Evolutionary conservation across 2,113 vertebrate species (phyloP).

Genomic region (Daboia siamensis): DNA sequence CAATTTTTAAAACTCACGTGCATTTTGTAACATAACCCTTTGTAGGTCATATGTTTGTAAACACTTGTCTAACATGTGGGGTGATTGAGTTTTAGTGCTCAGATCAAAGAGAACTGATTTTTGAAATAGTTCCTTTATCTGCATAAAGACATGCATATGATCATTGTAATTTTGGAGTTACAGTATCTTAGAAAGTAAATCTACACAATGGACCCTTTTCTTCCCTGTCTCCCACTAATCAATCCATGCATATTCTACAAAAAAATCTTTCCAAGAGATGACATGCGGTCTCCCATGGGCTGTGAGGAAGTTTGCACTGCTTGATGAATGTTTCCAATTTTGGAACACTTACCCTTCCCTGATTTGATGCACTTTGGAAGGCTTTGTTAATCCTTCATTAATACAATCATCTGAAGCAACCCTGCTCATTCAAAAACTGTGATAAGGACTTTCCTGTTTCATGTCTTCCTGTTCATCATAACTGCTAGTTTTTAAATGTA

Average conservation of each 20-base stretch:
- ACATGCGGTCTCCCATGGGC: not conserved
- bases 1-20: not conserved
- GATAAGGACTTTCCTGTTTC: not conserved
- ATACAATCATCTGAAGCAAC: not conserved
- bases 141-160: not conserved
- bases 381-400: not conserved
- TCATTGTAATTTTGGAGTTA: not conserved
- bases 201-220: not conserved
- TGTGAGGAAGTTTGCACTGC: not conserved
- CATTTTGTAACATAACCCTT: not conserved
- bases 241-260: not conserved
- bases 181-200: not conserved
- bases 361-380: not conserved
- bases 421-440: not conserved
- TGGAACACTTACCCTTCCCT: not conserved
- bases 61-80: not conserved
- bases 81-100: not conserved
- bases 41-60: not conserved
- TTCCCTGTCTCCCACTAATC: not conserved
- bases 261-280: not conserved
- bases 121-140: not conserved
- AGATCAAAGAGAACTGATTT: not conserved
- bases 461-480: not conserved
- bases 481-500: not conserved
- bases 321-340: not conserved